Evolutionary conservation across 2,113 vertebrate species (phyloP).

Genomic region (Apteryx owenii): DNA sequence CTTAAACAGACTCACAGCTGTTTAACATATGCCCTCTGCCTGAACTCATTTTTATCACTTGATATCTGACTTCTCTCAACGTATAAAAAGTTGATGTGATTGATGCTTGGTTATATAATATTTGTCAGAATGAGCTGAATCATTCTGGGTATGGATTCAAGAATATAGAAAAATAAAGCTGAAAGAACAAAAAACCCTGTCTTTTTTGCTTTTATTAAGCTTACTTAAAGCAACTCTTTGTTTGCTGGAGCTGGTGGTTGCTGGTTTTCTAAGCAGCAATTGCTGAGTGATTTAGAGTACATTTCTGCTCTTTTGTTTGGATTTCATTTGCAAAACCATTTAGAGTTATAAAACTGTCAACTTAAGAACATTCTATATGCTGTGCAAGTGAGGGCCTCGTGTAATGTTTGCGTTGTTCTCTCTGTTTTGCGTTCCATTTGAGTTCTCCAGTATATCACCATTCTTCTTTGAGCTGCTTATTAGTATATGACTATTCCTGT

Average conservation of each 20-base stretch:
- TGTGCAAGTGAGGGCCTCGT: neutral
- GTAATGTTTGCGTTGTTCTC: neutral
- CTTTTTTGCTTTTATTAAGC: conserved; percentile 14
- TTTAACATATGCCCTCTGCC: conserved; percentile 65
- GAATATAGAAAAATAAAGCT: conserved; percentile 18
- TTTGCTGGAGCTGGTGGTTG: conserved; percentile 36
- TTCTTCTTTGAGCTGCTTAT: neutral
- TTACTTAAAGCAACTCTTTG: conserved; percentile 12
- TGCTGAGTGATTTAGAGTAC: conserved; percentile 59
- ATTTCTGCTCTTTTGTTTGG: conserved; percentile 56
- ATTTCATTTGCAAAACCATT: conserved; percentile 54
- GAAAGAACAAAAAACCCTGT: neutral
- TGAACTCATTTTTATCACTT: conserved; percentile 65
- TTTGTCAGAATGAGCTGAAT: conserved; percentile 17
- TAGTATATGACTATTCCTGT: neutral
- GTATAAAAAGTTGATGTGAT: conserved; percentile 46
- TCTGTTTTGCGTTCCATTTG: neutral
- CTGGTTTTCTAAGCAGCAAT: conserved; percentile 46
- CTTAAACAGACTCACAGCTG: conserved; percentile 54
- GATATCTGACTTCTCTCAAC: conserved; percentile 40
- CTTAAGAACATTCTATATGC: conserved; percentile 33
- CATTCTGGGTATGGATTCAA: neutral
- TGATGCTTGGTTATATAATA: neutral
- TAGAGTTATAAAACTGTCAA: conserved; percentile 64
- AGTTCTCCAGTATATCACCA: neutral